Percentiles rank a stretch among this genome's conserved stretches.
Evolutionary conservation across 2,888 invertebrate species (phyloP).

Genomic region (Melolontha melolontha): DNA sequence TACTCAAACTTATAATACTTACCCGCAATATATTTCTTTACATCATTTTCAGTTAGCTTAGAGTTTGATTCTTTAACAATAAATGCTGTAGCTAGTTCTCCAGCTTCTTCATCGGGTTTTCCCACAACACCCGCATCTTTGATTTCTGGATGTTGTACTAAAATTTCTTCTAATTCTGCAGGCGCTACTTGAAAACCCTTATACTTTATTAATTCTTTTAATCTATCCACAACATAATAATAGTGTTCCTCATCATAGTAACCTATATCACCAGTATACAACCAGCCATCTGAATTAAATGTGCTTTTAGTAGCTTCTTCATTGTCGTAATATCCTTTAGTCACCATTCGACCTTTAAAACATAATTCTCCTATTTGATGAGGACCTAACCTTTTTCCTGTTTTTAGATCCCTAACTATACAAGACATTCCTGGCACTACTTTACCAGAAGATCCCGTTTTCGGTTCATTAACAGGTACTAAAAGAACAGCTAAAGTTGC

Average conservation of each 20-base stretch:
- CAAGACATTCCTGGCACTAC: slow-evolving; percentile 73
- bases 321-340: slow-evolving; percentile 78
- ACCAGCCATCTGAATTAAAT: slow-evolving; percentile 81
- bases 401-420: slow-evolving; percentile 74
- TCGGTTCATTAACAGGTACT: slow-evolving; percentile 59
- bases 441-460: slow-evolving; percentile 74
- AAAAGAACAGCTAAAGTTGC: slow-evolving; percentile 71
- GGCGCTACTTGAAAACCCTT: slow-evolving; percentile 88
- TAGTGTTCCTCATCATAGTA: slow-evolving; percentile 82
- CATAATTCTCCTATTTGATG: slow-evolving; percentile 82
- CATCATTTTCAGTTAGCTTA: slow-evolving; percentile 64
- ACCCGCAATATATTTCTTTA: slow-evolving; percentile 66
- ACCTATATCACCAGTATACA: slow-evolving; percentile 85
- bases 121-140: slow-evolving; percentile 87
- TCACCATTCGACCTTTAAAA: slow-evolving; percentile 77
- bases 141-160: slow-evolving; percentile 78
- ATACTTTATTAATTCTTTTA: slow-evolving; percentile 92
- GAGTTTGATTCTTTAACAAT: slow-evolving; percentile 73
- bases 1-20: slow-evolving; percentile 36
- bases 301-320: slow-evolving; percentile 71
- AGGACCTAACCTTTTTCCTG: slow-evolving; percentile 71
- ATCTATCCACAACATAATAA: slow-evolving; percentile 85
- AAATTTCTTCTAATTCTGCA: slow-evolving; percentile 85
- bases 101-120: slow-evolving; percentile 76
- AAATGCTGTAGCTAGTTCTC: slow-evolving; percentile 83